A percentile compares a stretch with the other conserved stretches of the same genome.
These are phyloP conservation scores for Rallus crepitans DNA, from an alignment of 2,797 vertebrate species.

Conservation along the genomic window DNA sequence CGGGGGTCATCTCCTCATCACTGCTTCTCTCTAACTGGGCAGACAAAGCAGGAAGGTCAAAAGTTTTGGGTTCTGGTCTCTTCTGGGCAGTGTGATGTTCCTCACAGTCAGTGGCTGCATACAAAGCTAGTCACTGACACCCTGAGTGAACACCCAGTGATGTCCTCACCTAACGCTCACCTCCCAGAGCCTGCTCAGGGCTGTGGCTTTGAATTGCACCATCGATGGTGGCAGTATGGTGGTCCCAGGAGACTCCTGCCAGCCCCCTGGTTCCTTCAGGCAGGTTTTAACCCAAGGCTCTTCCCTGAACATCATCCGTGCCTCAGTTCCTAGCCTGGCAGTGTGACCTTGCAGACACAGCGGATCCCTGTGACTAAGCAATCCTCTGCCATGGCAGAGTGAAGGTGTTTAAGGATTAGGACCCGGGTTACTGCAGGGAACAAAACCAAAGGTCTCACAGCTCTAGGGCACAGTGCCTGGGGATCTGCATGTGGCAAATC, in stretches of 20 bases:
- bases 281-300: not conserved
- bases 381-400: not conserved
- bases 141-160: fast-evolving
- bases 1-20: not conserved
- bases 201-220: not conserved
- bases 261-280: not conserved
- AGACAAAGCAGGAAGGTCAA: not conserved
- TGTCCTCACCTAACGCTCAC: not conserved
- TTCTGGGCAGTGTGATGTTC: not conserved
- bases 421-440: not conserved
- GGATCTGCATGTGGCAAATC: not conserved
- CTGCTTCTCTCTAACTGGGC: too few species aligned
- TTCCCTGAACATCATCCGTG: not conserved
- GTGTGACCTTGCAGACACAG: not conserved
- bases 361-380: not conserved
- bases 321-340: not conserved
- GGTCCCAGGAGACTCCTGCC: not conserved
- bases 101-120: fast-evolving
- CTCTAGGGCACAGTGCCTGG: not conserved
- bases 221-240: fast-evolving
- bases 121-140: not conserved
- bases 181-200: not conserved
- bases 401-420: conserved; percentile 3
- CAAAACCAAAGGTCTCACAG: not conserved
- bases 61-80: not conserved